Conservation (phyloP, 2,888 invertebrate genomes). For the Micropterix aruncella region DNA sequence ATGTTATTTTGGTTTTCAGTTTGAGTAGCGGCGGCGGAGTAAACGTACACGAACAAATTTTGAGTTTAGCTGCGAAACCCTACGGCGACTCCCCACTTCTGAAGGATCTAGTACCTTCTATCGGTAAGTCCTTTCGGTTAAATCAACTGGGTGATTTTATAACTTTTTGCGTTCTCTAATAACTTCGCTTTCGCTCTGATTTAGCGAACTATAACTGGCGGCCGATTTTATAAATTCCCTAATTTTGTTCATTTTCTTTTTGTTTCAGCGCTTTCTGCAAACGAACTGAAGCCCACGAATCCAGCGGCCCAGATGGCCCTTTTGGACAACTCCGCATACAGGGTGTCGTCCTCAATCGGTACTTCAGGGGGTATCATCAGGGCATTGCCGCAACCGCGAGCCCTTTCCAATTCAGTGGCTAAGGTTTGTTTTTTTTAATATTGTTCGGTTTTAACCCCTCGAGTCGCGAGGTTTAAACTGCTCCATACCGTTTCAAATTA, state of each 20-base stretch:
- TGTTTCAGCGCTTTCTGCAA: too few relatives aligned
- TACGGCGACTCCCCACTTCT: conserved; percentile 81
- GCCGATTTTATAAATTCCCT: too few relatives aligned
- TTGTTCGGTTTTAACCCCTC: background rate
- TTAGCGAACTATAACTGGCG: too few relatives aligned
- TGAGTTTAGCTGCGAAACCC: conserved; percentile 64
- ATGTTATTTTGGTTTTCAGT: conserved; percentile 10
- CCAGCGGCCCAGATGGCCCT: conserved; percentile 55
- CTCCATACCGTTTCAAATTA: too few relatives aligned
- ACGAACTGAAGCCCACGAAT: conserved; percentile 56
- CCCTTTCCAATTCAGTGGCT: conserved; percentile 26
- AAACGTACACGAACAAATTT: conserved; percentile 54
- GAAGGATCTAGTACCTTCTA: conserved; percentile 47
- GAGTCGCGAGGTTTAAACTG: too few relatives aligned
- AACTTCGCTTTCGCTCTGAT: too few relatives aligned
- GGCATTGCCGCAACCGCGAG: conserved; percentile 29
- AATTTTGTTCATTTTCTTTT: too few relatives aligned
- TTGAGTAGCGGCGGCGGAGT: conserved; percentile 18
- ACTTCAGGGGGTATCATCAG: conserved; percentile 16
- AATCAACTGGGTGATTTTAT: too few relatives aligned
- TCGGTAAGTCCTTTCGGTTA: too few relatives aligned
- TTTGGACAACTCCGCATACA: conserved; percentile 29
- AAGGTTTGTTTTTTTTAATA: conserved; percentile 31
- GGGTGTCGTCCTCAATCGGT: conserved; percentile 18
- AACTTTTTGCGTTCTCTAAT: too few relatives aligned